Evolutionary conservation across 2,888 invertebrate species (phyloP).

Genomic region (Cerastoderma edule): DNA sequence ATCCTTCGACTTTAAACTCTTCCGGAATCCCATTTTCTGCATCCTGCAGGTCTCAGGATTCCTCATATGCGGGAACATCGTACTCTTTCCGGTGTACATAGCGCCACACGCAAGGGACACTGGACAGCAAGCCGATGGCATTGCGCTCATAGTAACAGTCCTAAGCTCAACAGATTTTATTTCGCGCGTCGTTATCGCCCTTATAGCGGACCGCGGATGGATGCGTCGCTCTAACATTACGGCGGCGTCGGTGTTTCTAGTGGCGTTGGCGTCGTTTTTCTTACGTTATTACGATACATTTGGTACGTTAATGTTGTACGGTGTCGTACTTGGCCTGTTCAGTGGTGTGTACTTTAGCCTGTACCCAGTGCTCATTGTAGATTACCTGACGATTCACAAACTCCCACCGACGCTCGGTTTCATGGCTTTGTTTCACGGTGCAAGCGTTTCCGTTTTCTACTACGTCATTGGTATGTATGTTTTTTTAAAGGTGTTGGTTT

Average conservation of each 20-base stretch:
- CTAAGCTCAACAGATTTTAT: slow-evolving; percentile 45
- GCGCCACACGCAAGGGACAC: slow-evolving; percentile 55
- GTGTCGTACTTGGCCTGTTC: slow-evolving; percentile 58
- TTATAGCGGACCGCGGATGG: slow-evolving; percentile 43
- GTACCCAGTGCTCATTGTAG: slow-evolving; percentile 63
- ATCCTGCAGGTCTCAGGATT: slow-evolving; percentile 31
- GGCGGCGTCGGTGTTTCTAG: slow-evolving; percentile 31
- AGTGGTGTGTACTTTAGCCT: slow-evolving; percentile 62
- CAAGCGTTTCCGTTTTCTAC: slow-evolving; percentile 44
- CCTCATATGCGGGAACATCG: slow-evolving; percentile 37
- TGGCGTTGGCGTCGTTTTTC: slow-evolving; percentile 25
- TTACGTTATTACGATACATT: slow-evolving; percentile 52
- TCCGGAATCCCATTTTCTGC: slow-evolving; percentile 47
- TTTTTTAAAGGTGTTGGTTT: background rate
- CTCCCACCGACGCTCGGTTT: slow-evolving; percentile 60
- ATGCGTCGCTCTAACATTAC: slow-evolving; percentile 39
- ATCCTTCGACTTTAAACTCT: slow-evolving; percentile 37
- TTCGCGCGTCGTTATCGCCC: slow-evolving; percentile 43
- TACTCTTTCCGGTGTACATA: slow-evolving; percentile 40
- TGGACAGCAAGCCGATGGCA: slow-evolving; percentile 31
- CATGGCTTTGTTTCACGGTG: slow-evolving; percentile 56
- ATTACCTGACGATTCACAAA: slow-evolving; percentile 61
- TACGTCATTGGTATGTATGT: slow-evolving; percentile 61
- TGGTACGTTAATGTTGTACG: slow-evolving; percentile 49
- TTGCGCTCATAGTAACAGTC: slow-evolving; percentile 46